phyloP scores from a whole-genome alignment of 2,113 vertebrate species.

The Tetrax tetrax region DNA sequence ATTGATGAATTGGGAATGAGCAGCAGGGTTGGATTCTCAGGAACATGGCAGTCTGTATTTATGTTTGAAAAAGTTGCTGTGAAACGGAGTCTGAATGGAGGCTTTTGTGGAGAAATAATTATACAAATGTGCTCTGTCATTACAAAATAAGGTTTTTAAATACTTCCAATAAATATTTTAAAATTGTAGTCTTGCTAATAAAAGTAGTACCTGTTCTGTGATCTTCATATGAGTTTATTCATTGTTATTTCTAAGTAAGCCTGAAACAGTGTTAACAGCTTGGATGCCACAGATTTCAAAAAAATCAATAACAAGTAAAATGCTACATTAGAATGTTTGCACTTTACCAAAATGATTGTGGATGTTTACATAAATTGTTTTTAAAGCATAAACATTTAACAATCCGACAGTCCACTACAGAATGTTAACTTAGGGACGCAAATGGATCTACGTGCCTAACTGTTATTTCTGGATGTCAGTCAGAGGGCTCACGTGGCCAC shows the following conservation, averaged over 20 bases:
- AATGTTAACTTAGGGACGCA: not conserved
- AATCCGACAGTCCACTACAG: not conserved
- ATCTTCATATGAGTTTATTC: not conserved
- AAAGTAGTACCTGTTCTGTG: not conserved
- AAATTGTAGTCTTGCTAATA: not conserved
- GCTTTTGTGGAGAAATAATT: not conserved
- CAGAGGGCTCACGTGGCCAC: constrained; percentile 72
- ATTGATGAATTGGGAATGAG: not conserved
- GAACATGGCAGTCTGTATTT: not conserved
- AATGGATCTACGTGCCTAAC: not conserved
- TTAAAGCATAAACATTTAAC: not conserved
- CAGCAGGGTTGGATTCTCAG: not conserved
- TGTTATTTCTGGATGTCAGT: constrained; percentile 43
- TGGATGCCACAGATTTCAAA: not conserved
- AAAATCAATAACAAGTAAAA: not conserved
- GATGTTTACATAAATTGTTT: not conserved
- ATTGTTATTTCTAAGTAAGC: not conserved
- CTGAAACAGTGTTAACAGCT: not conserved
- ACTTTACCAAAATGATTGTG: not conserved
- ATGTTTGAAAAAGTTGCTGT: not conserved
- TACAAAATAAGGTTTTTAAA: not conserved
- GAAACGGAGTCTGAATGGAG: not conserved
- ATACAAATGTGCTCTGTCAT: not conserved
- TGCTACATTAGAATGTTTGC: not conserved
- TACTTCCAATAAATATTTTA: not conserved